Percentiles rank a stretch among this genome's conserved stretches.
phyloP scores from a whole-genome alignment of 1,140 invertebrate species.

The Drosophila ohnishii region DNA sequence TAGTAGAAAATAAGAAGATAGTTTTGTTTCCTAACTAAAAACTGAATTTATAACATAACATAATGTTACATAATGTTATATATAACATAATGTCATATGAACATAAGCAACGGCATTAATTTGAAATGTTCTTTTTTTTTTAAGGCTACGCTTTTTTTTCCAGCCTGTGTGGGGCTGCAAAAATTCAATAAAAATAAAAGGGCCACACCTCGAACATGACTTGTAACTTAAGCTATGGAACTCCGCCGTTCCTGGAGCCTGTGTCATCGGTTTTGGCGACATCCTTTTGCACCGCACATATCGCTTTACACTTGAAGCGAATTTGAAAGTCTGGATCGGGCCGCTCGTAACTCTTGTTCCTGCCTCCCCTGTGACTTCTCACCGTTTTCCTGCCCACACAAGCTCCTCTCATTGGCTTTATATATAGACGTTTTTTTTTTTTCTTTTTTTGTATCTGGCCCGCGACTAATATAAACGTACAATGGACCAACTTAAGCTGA shows the following conservation, averaged over 20 bases:
- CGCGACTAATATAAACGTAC: constrained; percentile 82
- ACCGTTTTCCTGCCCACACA: constrained; percentile 22
- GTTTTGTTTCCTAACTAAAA: not conserved
- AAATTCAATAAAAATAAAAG: constrained; percentile 35
- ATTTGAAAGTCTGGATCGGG: constrained; percentile 76
- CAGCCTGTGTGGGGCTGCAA: constrained; percentile 1
- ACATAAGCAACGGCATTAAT: not conserved
- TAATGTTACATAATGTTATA: too few species aligned
- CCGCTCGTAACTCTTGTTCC: constrained; percentile 73
- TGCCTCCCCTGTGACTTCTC: constrained; percentile 8
- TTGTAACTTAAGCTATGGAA: constrained; percentile 76
- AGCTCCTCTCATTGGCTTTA: constrained; percentile 52
- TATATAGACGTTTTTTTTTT: constrained; percentile 1
- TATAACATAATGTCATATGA: too few species aligned
- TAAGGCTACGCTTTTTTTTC: not conserved
- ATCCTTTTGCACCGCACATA: constrained; percentile 60
- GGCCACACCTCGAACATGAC: constrained; percentile 65
- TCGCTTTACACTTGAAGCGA: constrained; percentile 80
- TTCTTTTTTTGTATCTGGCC: constrained; percentile 50
- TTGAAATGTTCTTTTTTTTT: not conserved
- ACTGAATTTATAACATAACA: not conserved
- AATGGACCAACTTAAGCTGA: constrained; percentile 81
- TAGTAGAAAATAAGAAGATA: not conserved
- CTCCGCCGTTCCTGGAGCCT: constrained; percentile 24
- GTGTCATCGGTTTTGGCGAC: constrained; percentile 61